phyloP scores from a whole-genome alignment of 64 coral and sea anemone species.

The Porites lutea region DNA sequence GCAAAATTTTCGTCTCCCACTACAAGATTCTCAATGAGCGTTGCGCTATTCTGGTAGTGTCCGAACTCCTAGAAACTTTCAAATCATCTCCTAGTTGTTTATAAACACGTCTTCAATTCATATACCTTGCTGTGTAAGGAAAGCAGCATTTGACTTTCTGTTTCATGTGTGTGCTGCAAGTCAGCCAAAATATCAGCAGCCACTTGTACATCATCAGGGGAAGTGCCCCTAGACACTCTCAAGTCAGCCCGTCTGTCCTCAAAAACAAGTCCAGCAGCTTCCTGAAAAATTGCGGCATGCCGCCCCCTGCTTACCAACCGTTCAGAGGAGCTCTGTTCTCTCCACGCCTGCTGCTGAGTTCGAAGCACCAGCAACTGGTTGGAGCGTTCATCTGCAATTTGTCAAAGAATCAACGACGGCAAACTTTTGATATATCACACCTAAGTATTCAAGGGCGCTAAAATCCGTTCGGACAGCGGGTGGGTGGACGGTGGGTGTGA shows the following conservation, averaged over 20 bases:
- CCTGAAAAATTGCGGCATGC: conserved; percentile 82
- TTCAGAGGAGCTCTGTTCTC: conserved; percentile 75
- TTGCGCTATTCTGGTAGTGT: too few relatives aligned
- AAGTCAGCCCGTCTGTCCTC: conserved; percentile 81
- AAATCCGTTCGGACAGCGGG: too few relatives aligned
- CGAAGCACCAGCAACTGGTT: conserved; percentile 92
- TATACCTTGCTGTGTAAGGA: conserved; percentile 71
- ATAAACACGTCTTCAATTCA: background rate
- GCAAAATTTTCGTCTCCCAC: too few relatives aligned
- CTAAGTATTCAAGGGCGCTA: too few relatives aligned
- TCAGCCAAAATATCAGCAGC: conserved; percentile 79
- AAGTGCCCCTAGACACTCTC: conserved; percentile 17
- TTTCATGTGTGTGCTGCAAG: conserved; percentile 84
- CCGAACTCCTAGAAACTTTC: too few relatives aligned
- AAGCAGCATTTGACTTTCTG: conserved; percentile 72
- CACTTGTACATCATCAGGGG: conserved; percentile 70
- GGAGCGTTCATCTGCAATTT: conserved; percentile 91
- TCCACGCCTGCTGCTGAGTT: conserved; percentile 92
- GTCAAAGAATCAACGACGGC: too few relatives aligned
- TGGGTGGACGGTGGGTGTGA: too few relatives aligned
- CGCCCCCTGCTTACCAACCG: conserved; percentile 62
- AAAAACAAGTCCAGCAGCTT: conserved; percentile 85
- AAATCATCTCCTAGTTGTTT: too few relatives aligned
- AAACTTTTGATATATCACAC: too few relatives aligned
- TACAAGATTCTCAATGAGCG: too few relatives aligned